Conservation (phyloP, 2,113 vertebrate species). For the Corvus moneduloides region DNA sequence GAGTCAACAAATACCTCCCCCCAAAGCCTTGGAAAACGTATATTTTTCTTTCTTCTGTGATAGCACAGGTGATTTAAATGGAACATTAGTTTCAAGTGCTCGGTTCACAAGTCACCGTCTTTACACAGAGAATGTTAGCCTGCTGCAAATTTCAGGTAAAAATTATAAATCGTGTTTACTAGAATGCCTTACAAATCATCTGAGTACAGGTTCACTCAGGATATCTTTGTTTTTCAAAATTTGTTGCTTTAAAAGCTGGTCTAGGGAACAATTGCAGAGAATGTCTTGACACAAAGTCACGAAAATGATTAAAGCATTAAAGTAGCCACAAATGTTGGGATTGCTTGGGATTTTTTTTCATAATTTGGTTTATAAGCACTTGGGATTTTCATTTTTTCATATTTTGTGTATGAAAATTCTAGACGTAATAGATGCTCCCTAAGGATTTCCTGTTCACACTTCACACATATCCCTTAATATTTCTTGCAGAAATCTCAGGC, state of each 20-base stretch:
- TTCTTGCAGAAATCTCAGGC: not conserved
- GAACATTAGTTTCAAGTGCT: not conserved
- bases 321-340: not conserved
- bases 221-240: not conserved
- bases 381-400: not conserved
- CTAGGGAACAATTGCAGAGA: not conserved
- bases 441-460: not conserved
- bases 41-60: not conserved
- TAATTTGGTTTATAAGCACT: not conserved
- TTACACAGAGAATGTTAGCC: not conserved
- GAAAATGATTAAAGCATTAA: not conserved
- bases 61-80: slow-evolving; percentile 48
- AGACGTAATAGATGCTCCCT: not conserved
- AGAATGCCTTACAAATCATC: not conserved
- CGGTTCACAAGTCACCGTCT: not conserved
- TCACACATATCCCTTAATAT: not conserved
- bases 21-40: not conserved
- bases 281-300: not conserved
- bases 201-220: not conserved
- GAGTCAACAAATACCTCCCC: slow-evolving; percentile 24
- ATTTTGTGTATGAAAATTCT: not conserved
- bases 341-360: not conserved
- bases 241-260: not conserved
- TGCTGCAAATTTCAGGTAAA: not conserved
- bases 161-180: not conserved